Evolutionary conservation across 2,888 invertebrate genomes (phyloP).

Genomic region (Macrophya annulata): DNA sequence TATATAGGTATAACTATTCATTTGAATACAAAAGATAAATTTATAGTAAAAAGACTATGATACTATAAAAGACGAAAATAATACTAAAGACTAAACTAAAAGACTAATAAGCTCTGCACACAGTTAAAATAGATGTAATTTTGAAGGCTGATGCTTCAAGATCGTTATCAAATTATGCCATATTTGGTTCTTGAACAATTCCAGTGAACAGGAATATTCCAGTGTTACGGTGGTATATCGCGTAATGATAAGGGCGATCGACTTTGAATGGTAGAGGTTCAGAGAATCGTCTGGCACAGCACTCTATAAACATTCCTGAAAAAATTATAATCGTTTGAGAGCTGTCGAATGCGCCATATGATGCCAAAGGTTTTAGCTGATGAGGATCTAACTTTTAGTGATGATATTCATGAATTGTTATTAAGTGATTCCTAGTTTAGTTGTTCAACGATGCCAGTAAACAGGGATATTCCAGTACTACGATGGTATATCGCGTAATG

Average conservation of each 20-base stretch:
- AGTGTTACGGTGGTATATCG: constrained; percentile 8
- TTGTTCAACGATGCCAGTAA: constrained; percentile 8
- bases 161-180: neutral
- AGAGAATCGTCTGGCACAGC: neutral
- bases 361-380: no score
- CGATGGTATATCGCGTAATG: constrained; percentile 28
- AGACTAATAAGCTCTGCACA: neutral
- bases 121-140: no score
- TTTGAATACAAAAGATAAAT: neutral
- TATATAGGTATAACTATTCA: no score
- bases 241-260: constrained; percentile 26
- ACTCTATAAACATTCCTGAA: neutral
- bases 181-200: constrained; percentile 11
- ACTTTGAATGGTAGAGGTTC: neutral
- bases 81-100: neutral
- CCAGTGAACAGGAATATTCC: constrained; percentile 29
- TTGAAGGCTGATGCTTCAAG: neutral
- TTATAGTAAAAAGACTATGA: neutral
- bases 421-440: neutral
- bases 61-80: no score
- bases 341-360: no score
- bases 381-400: neutral
- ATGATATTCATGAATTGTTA: neutral
- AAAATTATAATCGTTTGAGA: neutral
- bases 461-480: neutral